These are phyloP conservation scores for Drosophila algonquin DNA, from an alignment of 2,888 invertebrate genomes.

Conservation along the genomic window DNA sequence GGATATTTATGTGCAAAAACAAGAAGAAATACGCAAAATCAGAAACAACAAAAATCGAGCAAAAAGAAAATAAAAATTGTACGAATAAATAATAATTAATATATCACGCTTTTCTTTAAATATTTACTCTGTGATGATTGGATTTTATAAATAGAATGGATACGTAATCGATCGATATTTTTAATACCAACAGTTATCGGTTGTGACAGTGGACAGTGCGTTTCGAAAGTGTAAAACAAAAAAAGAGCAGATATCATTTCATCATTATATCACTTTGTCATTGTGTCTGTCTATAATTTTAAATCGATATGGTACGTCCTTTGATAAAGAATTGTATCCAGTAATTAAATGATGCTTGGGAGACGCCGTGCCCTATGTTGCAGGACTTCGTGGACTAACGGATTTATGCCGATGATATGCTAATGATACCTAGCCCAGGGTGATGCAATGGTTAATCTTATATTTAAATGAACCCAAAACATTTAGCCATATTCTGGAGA, in stretches of 20 bases:
- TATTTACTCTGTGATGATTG: conserved; percentile 50
- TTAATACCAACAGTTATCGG: conserved; percentile 51
- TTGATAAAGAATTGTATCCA: too few relatives aligned
- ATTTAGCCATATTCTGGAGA: too few relatives aligned
- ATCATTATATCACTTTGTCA: neutral
- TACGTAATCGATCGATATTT: conserved; percentile 71
- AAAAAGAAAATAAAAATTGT: conserved; percentile 36
- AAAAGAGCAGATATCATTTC: neutral
- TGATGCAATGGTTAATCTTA: too few relatives aligned
- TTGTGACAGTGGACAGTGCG: conserved; percentile 34
- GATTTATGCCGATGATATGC: too few relatives aligned
- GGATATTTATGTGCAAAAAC: conserved; percentile 59
- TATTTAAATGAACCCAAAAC: too few relatives aligned
- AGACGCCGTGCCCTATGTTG: too few relatives aligned
- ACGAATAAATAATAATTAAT: conserved; percentile 62
- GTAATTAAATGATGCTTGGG: too few relatives aligned
- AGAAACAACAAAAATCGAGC: conserved; percentile 26
- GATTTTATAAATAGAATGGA: conserved; percentile 63
- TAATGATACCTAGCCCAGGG: too few relatives aligned
- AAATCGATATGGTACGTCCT: too few relatives aligned
- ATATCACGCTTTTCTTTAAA: conserved; percentile 43
- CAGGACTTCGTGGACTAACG: too few relatives aligned
- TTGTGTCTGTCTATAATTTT: neutral
- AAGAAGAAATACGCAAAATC: conserved; percentile 22
- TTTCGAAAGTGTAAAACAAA: conserved; percentile 5